Conservation (phyloP, 2,888 invertebrate genomes). For the Hirtodrosophila cameraria region DNA sequence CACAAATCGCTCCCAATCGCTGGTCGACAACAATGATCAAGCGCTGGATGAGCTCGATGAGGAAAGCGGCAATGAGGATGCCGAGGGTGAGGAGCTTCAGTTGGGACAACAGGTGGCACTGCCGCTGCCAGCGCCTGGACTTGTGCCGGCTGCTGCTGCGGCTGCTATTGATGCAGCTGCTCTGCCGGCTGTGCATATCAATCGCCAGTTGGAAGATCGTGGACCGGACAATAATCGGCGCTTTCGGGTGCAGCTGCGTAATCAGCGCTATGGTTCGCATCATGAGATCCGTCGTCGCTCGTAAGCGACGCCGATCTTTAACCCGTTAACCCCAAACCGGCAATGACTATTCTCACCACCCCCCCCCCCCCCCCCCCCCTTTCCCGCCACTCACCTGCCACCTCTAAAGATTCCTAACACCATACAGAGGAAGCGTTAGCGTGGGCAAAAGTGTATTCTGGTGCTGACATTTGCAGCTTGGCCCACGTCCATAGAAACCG, state of each 20-base stretch:
- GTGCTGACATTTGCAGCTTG: slow-evolving; percentile 26
- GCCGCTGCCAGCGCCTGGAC: slow-evolving; percentile 32
- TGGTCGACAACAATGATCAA: slow-evolving; percentile 65
- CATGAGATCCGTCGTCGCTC: slow-evolving; percentile 80
- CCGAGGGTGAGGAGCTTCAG: slow-evolving; percentile 35
- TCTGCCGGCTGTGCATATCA: slow-evolving; percentile 38
- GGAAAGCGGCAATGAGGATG: slow-evolving; percentile 60
- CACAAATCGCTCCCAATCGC: slow-evolving; percentile 54
- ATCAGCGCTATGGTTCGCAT: slow-evolving; percentile 77
- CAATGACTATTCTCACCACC: slow-evolving; percentile 1
- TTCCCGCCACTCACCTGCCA: not conserved
- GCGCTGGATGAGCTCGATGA: slow-evolving; percentile 73
- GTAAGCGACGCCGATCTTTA: slow-evolving; percentile 24
- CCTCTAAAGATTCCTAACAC: not conserved
- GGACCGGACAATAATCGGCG: slow-evolving; percentile 67
- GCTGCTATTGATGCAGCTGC: slow-evolving; percentile 33
- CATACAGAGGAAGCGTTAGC: slow-evolving; percentile 53
- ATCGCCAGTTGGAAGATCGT: slow-evolving; percentile 59
- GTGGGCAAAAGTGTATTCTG: slow-evolving; percentile 43
- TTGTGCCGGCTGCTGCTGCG: slow-evolving; percentile 35
- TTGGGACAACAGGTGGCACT: slow-evolving; percentile 29
- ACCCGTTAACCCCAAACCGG: slow-evolving; percentile 1
- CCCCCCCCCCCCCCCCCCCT: slow-evolving; percentile 1
- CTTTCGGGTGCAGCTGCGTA: slow-evolving; percentile 77
- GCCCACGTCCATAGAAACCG: slow-evolving; percentile 55